phyloP scores from a whole-genome alignment of 2,113 vertebrate species.

The Megalops atlanticus region DNA sequence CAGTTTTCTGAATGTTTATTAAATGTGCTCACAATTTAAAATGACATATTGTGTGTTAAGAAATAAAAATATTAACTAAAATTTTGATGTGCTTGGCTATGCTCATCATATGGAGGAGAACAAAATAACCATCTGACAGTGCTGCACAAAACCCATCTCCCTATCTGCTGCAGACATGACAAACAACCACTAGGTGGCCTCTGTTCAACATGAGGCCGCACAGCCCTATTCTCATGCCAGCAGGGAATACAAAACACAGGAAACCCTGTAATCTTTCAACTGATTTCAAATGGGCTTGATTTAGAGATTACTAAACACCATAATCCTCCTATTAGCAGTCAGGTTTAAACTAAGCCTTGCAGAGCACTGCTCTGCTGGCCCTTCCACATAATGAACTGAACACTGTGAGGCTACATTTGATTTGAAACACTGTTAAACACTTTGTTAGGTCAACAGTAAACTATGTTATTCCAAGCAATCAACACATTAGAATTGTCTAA shows the following conservation, averaged over 20 bases:
- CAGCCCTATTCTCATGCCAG: background rate
- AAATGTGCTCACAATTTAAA: no score
- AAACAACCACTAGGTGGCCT: slow-evolving; percentile 39
- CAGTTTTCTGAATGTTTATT: no score
- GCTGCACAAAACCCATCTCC: background rate
- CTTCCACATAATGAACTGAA: background rate
- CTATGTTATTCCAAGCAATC: background rate
- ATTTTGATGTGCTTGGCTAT: background rate
- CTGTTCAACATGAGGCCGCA: background rate
- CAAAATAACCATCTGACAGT: background rate
- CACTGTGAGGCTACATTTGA: background rate
- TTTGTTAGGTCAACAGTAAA: background rate
- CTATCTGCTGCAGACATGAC: slow-evolving; percentile 17
- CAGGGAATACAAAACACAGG: slow-evolving; percentile 10
- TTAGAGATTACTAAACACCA: slow-evolving; percentile 1
- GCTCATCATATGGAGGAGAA: background rate
- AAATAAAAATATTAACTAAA: background rate
- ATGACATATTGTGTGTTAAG: no score
- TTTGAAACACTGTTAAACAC: background rate
- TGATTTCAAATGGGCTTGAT: slow-evolving; percentile 17
- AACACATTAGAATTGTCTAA: no score
- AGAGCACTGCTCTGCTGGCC: background rate
- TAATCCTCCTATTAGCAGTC: slow-evolving; percentile 2
- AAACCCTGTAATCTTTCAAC: slow-evolving; percentile 28
- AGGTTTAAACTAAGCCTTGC: slow-evolving; percentile 10